Evolutionary conservation across 2,888 invertebrate species (phyloP).

Genomic region (Steinernema hermaphroditum): DNA sequence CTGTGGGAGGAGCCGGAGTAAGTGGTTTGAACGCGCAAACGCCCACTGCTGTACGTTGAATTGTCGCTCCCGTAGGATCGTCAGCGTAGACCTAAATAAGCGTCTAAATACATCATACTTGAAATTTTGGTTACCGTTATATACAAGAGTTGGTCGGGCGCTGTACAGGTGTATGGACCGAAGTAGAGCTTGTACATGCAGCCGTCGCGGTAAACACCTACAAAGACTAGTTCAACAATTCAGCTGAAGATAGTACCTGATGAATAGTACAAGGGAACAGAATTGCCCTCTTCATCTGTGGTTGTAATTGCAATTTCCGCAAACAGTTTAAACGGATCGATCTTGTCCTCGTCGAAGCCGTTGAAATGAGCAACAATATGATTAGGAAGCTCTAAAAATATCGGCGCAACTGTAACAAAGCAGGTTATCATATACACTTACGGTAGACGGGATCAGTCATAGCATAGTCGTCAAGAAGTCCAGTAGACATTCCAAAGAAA

Average conservation of each 20-base stretch:
- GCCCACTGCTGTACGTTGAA: conserved; percentile 52
- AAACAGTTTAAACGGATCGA: conserved; percentile 56
- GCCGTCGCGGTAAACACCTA: conserved; percentile 48
- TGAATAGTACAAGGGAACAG: conserved; percentile 55
- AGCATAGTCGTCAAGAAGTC: not conserved
- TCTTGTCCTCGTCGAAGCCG: conserved; percentile 44
- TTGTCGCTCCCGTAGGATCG: conserved; percentile 54
- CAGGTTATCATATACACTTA: not conserved
- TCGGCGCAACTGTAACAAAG: no score
- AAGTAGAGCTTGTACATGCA: conserved; percentile 58
- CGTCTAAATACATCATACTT: not conserved
- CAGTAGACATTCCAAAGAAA: conserved; percentile 39
- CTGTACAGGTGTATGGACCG: conserved; percentile 54
- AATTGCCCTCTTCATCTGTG: conserved; percentile 32
- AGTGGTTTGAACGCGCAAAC: conserved; percentile 47
- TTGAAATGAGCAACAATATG: conserved; percentile 55
- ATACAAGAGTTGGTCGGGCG: conserved; percentile 50
- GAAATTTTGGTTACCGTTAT: conserved; percentile 39
- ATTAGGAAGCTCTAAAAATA: conserved; percentile 43
- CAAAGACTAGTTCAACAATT: not conserved
- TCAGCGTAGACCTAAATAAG: conserved; percentile 50
- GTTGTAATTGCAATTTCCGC: conserved; percentile 54
- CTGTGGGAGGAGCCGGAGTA: conserved; percentile 42
- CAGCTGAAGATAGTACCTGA: conserved; percentile 37
- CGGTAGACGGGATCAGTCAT: conserved; percentile 27